Base-by-base conservation (phyloP, 2,113 vertebrate species). In the Grus americana region DNA sequence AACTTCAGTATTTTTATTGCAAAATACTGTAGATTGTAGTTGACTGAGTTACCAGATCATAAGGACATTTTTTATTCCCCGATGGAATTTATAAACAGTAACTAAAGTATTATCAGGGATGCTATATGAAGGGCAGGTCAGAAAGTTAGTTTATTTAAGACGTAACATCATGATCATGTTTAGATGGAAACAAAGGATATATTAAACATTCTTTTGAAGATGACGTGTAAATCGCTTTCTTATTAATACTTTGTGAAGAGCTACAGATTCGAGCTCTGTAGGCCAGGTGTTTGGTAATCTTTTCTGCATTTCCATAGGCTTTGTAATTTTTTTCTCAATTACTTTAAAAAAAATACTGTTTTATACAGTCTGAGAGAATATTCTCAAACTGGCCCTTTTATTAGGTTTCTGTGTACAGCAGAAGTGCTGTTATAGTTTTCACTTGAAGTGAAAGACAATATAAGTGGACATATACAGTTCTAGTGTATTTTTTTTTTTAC, bases 81-180 rank as follows among this genome's bases (percentile, higher is more conserved):
- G 38, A 12, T 80, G 87, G 61, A 67, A 89, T 91, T 95, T 94
- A 90, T 91, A 94, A 84, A 71, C 62, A 62, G 58, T 84, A 82
- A 76, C 78, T 97, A 79, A 98, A 97, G 97, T 93, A 96, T 96
- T 97, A 96, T 95, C 98, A 97, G 97, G 97, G 97, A 84, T 95
- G 89, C 96, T 97, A 49, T 76, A 58, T 95, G 96, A 98, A 98
- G 90, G 87, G 94, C 32, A 90, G 94, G 96, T 98, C 98, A 98
- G 88, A 98, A 98, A 98, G 98, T 98, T 98, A 96, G 97, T 98
- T 98, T 98, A 96, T 98, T 97, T 97, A 97, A 97, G 95, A 79
- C 61, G 44, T 97, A 97, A 95, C 63, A 75, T 92, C 89, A 83
- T 97, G 97, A 95, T 82, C 79, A 44, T 76, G 84, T 97, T 97